These are phyloP conservation scores for Heloderma charlesbogerti DNA, from an alignment of 2,113 vertebrate species.

Conservation along the genomic window DNA sequence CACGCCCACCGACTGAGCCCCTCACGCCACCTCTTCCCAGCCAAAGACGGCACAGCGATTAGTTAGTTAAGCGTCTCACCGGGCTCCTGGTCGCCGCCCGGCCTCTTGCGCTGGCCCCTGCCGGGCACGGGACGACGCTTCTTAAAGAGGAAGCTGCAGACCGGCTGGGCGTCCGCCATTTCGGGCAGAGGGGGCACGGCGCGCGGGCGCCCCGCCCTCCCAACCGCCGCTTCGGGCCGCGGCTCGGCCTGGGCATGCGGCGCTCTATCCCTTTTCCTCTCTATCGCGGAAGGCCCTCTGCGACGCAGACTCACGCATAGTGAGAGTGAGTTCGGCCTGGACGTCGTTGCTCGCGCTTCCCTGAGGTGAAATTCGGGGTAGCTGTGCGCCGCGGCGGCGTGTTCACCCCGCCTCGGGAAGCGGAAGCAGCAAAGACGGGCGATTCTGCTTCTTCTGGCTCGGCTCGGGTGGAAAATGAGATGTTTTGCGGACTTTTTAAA, in stretches of 20 bases:
- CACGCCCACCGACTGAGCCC: too few species aligned
- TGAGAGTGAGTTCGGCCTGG: too few species aligned
- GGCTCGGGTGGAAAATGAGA: background rate
- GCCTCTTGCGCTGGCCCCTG: conserved; percentile 75
- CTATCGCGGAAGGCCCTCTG: background rate
- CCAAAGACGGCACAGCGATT: fast-evolving
- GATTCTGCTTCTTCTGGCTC: background rate
- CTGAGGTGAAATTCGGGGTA: too few species aligned
- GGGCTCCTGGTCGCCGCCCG: conserved; percentile 71
- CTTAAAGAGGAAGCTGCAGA: conserved; percentile 87
- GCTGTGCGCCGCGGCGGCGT: too few species aligned
- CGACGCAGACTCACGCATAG: background rate
- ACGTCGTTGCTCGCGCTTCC: too few species aligned
- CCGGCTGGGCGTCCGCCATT: conserved; percentile 75
- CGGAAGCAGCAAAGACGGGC: too few species aligned
- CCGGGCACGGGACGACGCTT: conserved; percentile 77
- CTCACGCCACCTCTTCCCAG: background rate
- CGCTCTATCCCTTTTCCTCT: background rate
- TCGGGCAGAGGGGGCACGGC: background rate
- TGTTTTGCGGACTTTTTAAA: background rate
- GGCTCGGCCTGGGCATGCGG: fast-evolving
- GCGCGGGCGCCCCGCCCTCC: background rate
- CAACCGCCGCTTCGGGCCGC: too few species aligned
- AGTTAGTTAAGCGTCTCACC: conserved; percentile 61
- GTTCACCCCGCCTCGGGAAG: too few species aligned